Percentiles rank a stretch among this genome's conserved stretches.
Evolutionary conservation across 2,888 invertebrate species (phyloP).

Genomic region (Hirtodrosophila confusa): DNA sequence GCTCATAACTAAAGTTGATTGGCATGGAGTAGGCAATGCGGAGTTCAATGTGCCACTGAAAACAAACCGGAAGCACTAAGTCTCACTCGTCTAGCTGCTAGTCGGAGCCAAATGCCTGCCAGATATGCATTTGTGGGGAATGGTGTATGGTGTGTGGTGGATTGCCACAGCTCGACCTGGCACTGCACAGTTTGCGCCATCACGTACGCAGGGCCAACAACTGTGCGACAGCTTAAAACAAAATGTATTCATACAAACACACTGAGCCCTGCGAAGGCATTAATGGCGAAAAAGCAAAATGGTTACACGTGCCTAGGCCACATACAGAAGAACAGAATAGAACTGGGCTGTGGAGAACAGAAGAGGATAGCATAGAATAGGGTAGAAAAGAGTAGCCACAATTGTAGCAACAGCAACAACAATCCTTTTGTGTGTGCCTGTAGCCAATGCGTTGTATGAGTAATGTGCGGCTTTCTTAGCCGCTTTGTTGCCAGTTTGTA

Average conservation of each 20-base stretch:
- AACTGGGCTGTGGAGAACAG: neutral
- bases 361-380: constrained; percentile 8
- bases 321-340: constrained; percentile 8
- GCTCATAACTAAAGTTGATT: constrained; percentile 40
- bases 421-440: constrained; percentile 36
- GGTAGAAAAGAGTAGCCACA: constrained; percentile 33
- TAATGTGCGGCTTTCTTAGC: constrained; percentile 70
- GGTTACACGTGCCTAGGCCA: constrained; percentile 62
- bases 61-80: constrained; percentile 39
- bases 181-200: constrained; percentile 37
- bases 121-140: constrained; percentile 30
- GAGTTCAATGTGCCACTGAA: constrained; percentile 42
- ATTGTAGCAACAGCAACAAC: constrained; percentile 35
- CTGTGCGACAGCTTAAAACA: constrained; percentile 63
- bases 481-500: constrained; percentile 42
- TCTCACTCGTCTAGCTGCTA: constrained; percentile 14
- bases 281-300: constrained; percentile 70
- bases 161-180: neutral
- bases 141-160: no score
- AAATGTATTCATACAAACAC: constrained; percentile 65
- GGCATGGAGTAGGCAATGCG: constrained; percentile 5
- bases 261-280: constrained; percentile 65
- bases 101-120: constrained; percentile 28
- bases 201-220: constrained; percentile 49
- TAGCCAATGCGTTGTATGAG: constrained; percentile 65